Evolutionary conservation across 2,888 invertebrate genomes (phyloP), one percentile per base, ranked within the genome.

Genomic region (Brassicogethes aeneus): DNA sequence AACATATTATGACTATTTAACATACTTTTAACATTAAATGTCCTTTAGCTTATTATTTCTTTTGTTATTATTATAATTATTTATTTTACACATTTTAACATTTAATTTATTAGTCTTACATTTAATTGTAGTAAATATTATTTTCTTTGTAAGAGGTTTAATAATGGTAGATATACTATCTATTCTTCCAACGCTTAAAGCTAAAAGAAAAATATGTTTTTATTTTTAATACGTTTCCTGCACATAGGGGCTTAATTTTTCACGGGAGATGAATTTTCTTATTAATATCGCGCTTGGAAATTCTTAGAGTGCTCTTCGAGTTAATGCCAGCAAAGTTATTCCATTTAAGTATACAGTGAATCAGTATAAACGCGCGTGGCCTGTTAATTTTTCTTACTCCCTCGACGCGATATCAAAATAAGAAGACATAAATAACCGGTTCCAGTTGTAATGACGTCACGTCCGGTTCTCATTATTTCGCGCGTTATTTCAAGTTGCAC

Each of bases 381-480:
- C 59, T 62, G 64, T 66, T 65, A 66, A 66, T 66, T 66, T 10
- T n/a, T n/a, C n/a, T n/a, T n/a, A n/a, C 32, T 7, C 32, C 10
- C 12, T 13, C 32, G 8, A 5, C 12, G 32, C 32, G 32, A 32
- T 7, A 32, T 32, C 32, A 32, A 32, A 65, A 66, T 65, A 65
- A 62, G 64, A 63, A 65, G 64, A 65, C 65, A 66, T 67, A 66
- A 68, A 67, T 68, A 68, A 68, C 65, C 56, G 61, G 63, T 65
- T 66, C 65, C 65, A 57, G 65, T 66, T 66, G 65, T 68, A 68
- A 69, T 69, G 69, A 69, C 66, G 67, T 69, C 69, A 69, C 69
- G 69, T 69, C 62, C 68, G 62, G 67, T 68, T 68, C 66, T 68
- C 68, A 68, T 69, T 69, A 68, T 66, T 65, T 66, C 60, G 58